Evolutionary conservation across 1,140 invertebrate species (phyloP).

Genomic region (Zaprionus africanus): DNA sequence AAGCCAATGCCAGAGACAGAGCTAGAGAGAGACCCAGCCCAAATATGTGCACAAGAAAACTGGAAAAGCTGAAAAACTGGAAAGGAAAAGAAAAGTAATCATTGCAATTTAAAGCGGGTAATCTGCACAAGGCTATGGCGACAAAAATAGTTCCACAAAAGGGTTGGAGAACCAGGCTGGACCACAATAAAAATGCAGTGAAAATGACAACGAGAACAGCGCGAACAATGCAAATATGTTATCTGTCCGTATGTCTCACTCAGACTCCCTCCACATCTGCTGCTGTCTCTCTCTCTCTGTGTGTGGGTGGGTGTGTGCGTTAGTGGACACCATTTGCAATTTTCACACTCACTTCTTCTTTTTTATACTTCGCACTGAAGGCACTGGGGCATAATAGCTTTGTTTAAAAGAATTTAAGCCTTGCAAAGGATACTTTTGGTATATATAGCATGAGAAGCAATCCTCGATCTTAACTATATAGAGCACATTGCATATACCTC

Average conservation of each 20-base stretch:
- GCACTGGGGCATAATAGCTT: background rate
- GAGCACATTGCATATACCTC: too few relatives aligned
- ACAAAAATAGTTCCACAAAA: constrained; percentile 59
- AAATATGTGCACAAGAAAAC: constrained; percentile 31
- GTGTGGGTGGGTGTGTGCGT: constrained; percentile 49
- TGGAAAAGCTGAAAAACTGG: constrained; percentile 9
- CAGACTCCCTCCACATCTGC: constrained; percentile 8
- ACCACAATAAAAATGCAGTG: constrained; percentile 55
- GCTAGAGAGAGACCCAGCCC: background rate
- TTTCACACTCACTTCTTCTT: constrained; percentile 70
- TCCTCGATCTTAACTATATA: too few relatives aligned
- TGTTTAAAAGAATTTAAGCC: background rate
- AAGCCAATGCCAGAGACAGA: too few relatives aligned
- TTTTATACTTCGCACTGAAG: background rate
- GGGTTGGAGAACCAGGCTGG: constrained; percentile 40
- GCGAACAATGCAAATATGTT: constrained; percentile 77
- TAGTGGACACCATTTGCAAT: constrained; percentile 82
- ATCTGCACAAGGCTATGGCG: constrained; percentile 70
- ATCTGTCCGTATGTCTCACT: constrained; percentile 21
- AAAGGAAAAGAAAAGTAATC: constrained; percentile 71
- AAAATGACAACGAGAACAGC: constrained; percentile 38
- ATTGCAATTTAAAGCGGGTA: constrained; percentile 83
- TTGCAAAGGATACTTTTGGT: background rate
- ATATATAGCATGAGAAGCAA: too few relatives aligned
- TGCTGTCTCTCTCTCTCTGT: background rate